Conservation (phyloP, 1,140 invertebrate species). For the Olivierus martensii region DNA sequence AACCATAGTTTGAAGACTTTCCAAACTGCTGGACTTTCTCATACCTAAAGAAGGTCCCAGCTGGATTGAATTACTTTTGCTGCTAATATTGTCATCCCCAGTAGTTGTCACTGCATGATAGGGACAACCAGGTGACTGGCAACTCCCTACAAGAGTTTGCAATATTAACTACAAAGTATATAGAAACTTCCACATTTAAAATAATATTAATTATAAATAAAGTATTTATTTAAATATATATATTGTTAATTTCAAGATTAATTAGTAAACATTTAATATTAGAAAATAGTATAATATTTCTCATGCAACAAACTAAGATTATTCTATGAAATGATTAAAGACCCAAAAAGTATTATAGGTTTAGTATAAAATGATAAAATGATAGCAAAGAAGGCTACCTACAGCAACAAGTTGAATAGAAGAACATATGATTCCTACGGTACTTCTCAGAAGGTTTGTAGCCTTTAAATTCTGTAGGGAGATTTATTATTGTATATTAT, state of each 20-base stretch:
- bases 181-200: too few relatives aligned
- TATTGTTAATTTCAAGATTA: too few relatives aligned
- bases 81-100: neutral
- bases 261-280: too few relatives aligned
- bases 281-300: too few relatives aligned
- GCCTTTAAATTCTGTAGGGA: neutral
- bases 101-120: slow-evolving; percentile 14
- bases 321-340: too few relatives aligned
- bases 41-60: slow-evolving; percentile 61
- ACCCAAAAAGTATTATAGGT: too few relatives aligned
- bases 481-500: neutral
- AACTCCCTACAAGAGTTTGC: slow-evolving; percentile 8
- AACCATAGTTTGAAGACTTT: slow-evolving; percentile 56
- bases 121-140: slow-evolving; percentile 16
- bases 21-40: slow-evolving; percentile 75
- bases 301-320: too few relatives aligned
- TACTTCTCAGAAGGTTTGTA: neutral
- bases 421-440: neutral
- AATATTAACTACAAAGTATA: too few relatives aligned
- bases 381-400: neutral
- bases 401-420: neutral
- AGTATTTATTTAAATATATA: too few relatives aligned
- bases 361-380: neutral
- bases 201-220: too few relatives aligned
- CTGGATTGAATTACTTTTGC: neutral